A percentile compares a stretch with the other conserved stretches of the same genome.
phyloP scores from a whole-genome alignment of 2,888 invertebrate species.

The Drosophila neutralis region DNA sequence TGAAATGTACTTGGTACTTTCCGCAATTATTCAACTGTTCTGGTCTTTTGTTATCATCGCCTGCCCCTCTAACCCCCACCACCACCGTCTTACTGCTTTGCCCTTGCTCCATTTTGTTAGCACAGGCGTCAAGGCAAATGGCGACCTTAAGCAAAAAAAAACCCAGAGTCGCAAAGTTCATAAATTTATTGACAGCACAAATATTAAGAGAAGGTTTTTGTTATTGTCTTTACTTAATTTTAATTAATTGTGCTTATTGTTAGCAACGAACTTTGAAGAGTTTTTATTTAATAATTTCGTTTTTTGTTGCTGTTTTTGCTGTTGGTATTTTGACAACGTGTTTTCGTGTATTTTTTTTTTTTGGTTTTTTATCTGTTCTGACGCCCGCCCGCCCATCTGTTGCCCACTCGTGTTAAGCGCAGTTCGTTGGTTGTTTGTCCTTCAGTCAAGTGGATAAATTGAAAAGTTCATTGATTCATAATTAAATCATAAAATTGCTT shows the following conservation, averaged over 20 bases:
- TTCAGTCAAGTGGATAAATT: constrained; percentile 56
- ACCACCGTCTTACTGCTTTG: background rate
- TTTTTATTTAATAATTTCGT: constrained; percentile 26
- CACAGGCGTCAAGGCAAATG: constrained; percentile 38
- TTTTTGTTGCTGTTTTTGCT: background rate
- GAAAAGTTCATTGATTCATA: constrained; percentile 73
- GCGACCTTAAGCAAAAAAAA: constrained; percentile 48
- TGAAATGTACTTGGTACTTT: constrained; percentile 15
- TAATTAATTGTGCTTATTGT: constrained; percentile 72
- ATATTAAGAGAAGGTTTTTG: constrained; percentile 53
- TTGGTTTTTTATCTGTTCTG: background rate
- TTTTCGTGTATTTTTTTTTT: constrained; percentile 46
- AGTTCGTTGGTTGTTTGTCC: constrained; percentile 62
- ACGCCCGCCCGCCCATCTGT: background rate
- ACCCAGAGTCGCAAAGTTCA: constrained; percentile 69
- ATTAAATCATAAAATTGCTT: constrained; percentile 56
- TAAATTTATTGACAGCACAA: constrained; percentile 72
- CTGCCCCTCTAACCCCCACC: too few relatives aligned
- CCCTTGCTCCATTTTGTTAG: constrained; percentile 21
- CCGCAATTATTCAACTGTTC: constrained; percentile 29
- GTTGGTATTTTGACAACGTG: constrained; percentile 53
- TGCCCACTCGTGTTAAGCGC: constrained; percentile 9
- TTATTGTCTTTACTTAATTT: constrained; percentile 60
- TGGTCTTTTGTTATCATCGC: constrained; percentile 16
- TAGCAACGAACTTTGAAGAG: constrained; percentile 38